Percentiles rank a stretch among this genome's conserved stretches.
These are phyloP conservation scores for Machimus atricapillus DNA, from an alignment of 2,888 invertebrate genomes.

Conservation along the genomic window DNA sequence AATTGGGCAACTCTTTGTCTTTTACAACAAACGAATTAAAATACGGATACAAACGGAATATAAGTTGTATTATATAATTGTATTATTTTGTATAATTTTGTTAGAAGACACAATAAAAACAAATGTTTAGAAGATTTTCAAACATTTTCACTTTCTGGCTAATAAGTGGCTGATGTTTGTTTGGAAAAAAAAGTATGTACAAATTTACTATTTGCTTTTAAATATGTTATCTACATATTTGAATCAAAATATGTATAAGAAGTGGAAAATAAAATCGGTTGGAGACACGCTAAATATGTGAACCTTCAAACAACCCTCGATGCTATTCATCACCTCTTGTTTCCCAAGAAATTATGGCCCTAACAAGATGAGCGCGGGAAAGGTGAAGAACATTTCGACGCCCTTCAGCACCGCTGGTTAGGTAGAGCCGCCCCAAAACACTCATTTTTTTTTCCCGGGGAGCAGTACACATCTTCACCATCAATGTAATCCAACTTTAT, in stretches of 20 bases:
- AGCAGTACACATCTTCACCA: constrained; percentile 32
- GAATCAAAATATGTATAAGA: background rate
- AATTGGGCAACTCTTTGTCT: no score
- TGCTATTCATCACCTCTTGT: background rate
- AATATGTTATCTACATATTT: background rate
- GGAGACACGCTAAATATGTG: background rate
- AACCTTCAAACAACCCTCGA: background rate
- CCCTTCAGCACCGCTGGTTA: background rate
- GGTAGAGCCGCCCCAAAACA: background rate
- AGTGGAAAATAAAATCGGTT: background rate
- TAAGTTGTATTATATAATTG: no score
- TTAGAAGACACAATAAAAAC: no score
- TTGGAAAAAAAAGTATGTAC: no score
- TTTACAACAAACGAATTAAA: no score
- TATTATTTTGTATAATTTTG: no score
- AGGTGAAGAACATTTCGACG: background rate
- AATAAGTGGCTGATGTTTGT: no score
- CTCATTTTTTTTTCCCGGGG: background rate
- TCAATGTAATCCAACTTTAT: constrained; percentile 40
- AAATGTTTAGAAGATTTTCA: no score
- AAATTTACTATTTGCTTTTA: background rate
- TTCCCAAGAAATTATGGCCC: background rate
- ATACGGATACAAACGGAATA: no score
- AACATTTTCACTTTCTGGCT: no score
- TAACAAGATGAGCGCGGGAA: background rate